These are phyloP conservation scores for Diarsia mendica DNA, from an alignment of 2,888 invertebrate genomes.

Conservation along the genomic window DNA sequence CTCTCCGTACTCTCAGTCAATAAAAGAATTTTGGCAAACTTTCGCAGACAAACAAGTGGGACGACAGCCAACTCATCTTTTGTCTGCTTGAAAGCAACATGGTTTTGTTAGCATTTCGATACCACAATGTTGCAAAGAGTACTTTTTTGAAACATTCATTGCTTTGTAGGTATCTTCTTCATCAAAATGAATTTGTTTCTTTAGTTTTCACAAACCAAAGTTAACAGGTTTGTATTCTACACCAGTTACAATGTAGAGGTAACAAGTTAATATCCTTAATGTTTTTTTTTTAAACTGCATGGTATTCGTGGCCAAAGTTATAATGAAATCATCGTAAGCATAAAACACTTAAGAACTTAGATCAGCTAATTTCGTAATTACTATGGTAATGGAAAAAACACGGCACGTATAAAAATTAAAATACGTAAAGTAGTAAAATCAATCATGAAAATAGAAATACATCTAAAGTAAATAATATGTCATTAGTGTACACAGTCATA, in stretches of 20 bases:
- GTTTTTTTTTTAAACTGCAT: background rate
- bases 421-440: background rate
- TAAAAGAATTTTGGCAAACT: slow-evolving; percentile 90
- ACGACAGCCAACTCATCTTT: slow-evolving; percentile 89
- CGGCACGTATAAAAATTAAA: no score
- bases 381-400: background rate
- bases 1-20: slow-evolving; percentile 86
- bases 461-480: no score
- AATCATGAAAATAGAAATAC: background rate
- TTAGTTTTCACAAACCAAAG: background rate
- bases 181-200: slow-evolving; percentile 21
- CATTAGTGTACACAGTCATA: background rate
- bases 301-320: background rate
- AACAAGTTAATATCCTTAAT: background rate
- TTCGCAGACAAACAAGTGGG: slow-evolving; percentile 89
- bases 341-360: background rate
- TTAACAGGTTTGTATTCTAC: background rate
- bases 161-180: slow-evolving; percentile 67
- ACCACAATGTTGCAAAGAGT: slow-evolving; percentile 80
- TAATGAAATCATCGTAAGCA: background rate
- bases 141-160: slow-evolving; percentile 58
- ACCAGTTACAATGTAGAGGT: background rate
- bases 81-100: slow-evolving; percentile 87
- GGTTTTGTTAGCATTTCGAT: slow-evolving; percentile 85
- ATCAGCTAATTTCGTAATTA: background rate